Conservation (phyloP, 2,113 vertebrate species). For the Manacus vitellinus region DNA sequence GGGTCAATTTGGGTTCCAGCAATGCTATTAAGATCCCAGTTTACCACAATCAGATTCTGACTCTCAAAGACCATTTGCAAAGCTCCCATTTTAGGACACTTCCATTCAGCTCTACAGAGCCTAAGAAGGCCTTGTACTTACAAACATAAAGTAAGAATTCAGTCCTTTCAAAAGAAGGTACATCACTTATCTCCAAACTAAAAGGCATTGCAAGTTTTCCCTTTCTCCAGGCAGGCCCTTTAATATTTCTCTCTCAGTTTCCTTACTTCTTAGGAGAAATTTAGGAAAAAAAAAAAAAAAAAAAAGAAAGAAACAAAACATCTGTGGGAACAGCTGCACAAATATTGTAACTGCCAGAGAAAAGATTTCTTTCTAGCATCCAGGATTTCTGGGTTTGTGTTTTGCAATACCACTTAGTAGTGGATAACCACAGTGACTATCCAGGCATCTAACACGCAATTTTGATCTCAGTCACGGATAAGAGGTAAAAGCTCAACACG, state of each 20-base stretch:
- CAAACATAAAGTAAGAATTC: too few relatives aligned
- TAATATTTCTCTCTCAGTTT: not conserved
- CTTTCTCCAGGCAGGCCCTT: not conserved
- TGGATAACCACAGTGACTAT: not conserved
- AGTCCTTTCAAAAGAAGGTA: too few relatives aligned
- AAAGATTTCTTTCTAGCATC: constrained; percentile 3
- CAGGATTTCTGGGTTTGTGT: not conserved
- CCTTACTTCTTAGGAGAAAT: not conserved
- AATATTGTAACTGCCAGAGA: constrained; percentile 29
- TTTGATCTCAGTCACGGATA: not conserved
- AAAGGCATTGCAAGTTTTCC: not conserved
- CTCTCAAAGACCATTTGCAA: not conserved
- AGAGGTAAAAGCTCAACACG: not conserved
- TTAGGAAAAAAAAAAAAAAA: not conserved
- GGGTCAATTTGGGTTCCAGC: not conserved
- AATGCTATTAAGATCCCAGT: not conserved
- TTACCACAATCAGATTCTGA: not conserved
- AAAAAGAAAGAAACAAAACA: not conserved
- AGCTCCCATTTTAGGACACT: not conserved
- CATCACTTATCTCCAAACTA: not conserved
- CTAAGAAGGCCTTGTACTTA: not conserved
- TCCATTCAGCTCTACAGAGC: not conserved
- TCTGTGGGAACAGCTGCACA: constrained; percentile 53
- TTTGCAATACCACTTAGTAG: not conserved
- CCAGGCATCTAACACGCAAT: not conserved